A percentile compares a stretch with the other conserved stretches of the same genome.
phyloP scores from a whole-genome alignment of 2,888 invertebrate species.

The Aplocera efformata region DNA sequence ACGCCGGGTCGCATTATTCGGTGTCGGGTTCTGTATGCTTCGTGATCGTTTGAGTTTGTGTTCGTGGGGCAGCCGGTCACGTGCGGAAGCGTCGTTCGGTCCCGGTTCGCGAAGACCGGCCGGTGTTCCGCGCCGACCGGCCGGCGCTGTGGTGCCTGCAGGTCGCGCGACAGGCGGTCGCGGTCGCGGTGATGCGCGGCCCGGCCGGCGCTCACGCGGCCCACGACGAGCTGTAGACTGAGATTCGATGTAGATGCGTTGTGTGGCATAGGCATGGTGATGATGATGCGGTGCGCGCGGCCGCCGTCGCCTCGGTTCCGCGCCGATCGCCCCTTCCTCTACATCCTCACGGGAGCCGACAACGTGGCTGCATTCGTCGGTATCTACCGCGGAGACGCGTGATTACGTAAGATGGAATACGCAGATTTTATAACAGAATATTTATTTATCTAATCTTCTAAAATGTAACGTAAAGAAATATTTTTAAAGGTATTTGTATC shows the following conservation, averaged over 20 bases:
- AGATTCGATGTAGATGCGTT: slow-evolving; percentile 17
- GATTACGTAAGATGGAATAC: slow-evolving; percentile 7
- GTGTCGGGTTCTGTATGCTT: slow-evolving; percentile 17
- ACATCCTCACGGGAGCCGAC: slow-evolving; percentile 45
- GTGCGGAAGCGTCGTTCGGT: slow-evolving; percentile 49
- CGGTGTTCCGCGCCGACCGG: slow-evolving; percentile 49
- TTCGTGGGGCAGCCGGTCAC: slow-evolving; percentile 42
- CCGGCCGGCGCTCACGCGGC: slow-evolving; percentile 27
- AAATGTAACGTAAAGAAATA: no score
- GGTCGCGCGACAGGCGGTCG: slow-evolving; percentile 31
- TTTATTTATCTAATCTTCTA: no score
- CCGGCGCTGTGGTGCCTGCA: slow-evolving; percentile 58
- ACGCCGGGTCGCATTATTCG: slow-evolving; percentile 1
- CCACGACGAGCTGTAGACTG: slow-evolving; percentile 54
- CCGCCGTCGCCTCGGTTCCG: slow-evolving; percentile 45
- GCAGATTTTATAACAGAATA: no score
- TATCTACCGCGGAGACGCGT: slow-evolving; percentile 42
- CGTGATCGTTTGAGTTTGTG: slow-evolving; percentile 24
- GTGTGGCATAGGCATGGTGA: slow-evolving; percentile 62
- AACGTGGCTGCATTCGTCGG: slow-evolving; percentile 53
- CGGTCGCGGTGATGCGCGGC: slow-evolving; percentile 41
- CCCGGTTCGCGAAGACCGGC: slow-evolving; percentile 19
- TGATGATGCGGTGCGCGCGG: slow-evolving; percentile 62
- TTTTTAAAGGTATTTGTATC: no score
- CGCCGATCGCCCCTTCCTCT: slow-evolving; percentile 70